Conservation (phyloP, 2,888 invertebrate species). For the Epiblema foenella region DNA sequence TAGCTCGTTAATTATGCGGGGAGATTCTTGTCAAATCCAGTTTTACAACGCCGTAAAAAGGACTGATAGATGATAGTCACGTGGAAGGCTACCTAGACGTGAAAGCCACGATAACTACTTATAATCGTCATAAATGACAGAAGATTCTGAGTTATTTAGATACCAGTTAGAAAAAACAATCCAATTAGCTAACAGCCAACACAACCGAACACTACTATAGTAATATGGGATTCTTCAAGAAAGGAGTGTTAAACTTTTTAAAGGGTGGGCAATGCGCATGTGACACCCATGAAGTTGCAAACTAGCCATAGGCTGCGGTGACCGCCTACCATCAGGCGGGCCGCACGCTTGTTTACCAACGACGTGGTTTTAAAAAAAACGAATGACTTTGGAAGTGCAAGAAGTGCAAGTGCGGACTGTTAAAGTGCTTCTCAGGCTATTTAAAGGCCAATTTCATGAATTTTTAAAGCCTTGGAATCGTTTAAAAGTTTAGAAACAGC, state of each 20-base stretch:
- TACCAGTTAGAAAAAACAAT: not conserved
- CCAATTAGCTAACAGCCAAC: not conserved
- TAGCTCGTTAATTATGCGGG: slow-evolving; percentile 39
- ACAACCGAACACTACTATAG: too few relatives aligned
- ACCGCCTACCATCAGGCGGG: too few relatives aligned
- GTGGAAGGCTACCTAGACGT: slow-evolving; percentile 16
- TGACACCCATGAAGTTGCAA: too few relatives aligned
- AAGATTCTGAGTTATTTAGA: not conserved
- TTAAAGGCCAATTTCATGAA: slow-evolving; percentile 31
- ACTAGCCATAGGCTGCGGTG: too few relatives aligned
- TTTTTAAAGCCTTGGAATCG: slow-evolving; percentile 35
- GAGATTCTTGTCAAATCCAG: slow-evolving; percentile 43
- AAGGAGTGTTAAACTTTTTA: too few relatives aligned
- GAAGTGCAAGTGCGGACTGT: too few relatives aligned
- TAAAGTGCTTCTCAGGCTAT: slow-evolving; percentile 24
- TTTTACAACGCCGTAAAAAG: slow-evolving; percentile 39
- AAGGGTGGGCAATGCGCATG: too few relatives aligned
- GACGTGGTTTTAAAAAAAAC: too few relatives aligned
- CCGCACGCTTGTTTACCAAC: too few relatives aligned
- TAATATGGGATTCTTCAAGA: not conserved
- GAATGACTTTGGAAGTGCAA: too few relatives aligned
- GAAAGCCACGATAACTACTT: not conserved
- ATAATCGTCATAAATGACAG: not conserved
- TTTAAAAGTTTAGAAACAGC: slow-evolving; percentile 73
- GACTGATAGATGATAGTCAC: slow-evolving; percentile 12